These are phyloP conservation scores for Labeo catla DNA, from an alignment of 2,113 vertebrate species.

Conservation along the genomic window DNA sequence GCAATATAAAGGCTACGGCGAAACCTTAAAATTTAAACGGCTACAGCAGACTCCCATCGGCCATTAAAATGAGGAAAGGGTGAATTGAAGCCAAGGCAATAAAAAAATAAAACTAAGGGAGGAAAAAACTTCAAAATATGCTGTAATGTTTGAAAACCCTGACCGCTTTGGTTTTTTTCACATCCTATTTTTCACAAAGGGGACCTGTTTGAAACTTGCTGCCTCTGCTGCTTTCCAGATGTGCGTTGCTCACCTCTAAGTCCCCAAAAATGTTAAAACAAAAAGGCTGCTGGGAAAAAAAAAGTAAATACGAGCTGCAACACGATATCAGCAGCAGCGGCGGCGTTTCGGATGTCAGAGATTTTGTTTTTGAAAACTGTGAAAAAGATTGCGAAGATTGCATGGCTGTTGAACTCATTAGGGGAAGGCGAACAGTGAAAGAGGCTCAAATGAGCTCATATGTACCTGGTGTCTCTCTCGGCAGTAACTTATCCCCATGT, in stretches of 20 bases:
- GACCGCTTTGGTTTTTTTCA: conserved; percentile 67
- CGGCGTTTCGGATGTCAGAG: conserved; percentile 14
- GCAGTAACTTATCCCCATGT: conserved; percentile 18
- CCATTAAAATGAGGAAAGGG: conserved; percentile 80
- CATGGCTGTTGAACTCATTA: conserved; percentile 38
- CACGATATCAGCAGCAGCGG: conserved; percentile 6
- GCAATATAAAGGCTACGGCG: conserved; percentile 74
- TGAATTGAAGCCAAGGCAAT: conserved; percentile 75
- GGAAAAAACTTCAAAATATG: conserved; percentile 79
- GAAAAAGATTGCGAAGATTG: conserved; percentile 15
- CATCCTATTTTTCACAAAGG: conserved; percentile 77
- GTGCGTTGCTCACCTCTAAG: conserved; percentile 68
- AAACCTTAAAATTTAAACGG: conserved; percentile 78
- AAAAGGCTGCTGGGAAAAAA: conserved; percentile 13
- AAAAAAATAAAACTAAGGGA: conserved; percentile 74
- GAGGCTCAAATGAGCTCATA: conserved; percentile 42
- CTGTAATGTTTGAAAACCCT: conserved; percentile 77
- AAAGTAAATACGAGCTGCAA: conserved; percentile 32
- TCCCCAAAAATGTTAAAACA: conserved; percentile 31
- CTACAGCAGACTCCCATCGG: conserved; percentile 76
- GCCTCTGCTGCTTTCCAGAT: conserved; percentile 78
- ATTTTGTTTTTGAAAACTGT: conserved; percentile 43
- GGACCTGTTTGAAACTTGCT: conserved; percentile 75
- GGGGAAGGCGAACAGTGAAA: conserved; percentile 10
- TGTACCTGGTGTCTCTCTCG: conserved; percentile 34